Base-by-base conservation (phyloP, 1,140 invertebrate genomes). In the Metaphire vulgaris region DNA sequence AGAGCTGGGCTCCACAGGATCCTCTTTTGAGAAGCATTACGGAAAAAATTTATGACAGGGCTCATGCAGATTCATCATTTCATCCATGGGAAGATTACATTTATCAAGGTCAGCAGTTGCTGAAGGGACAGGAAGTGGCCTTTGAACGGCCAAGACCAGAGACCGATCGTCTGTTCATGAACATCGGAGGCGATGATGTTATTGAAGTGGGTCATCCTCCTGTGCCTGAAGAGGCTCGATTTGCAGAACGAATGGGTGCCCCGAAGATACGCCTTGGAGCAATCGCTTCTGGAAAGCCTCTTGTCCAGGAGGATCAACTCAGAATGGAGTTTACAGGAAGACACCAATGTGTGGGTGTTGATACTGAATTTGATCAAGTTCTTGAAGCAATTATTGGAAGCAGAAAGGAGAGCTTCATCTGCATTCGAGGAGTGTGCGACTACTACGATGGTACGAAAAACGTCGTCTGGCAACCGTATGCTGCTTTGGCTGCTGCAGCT, bases 111-210 rank as follows among this genome's bases (percentile, higher is more conserved):
- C 79, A 82, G 77, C 77, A 82, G 66, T 74, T 81, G 16, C 77
- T 87, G 33, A 68, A 78, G n/a, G 82, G 80, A 16, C 85, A 87
- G 78, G 84, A 87, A 72, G 75, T 81, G 14, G 89, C 92, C 86
- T 94, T 96, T 85, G 85, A 83, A 15, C 89, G 89, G 1, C 97
- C 97, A 0, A 89, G 91, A 66, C 84, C 89, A 1, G 91, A 92
- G 33, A 93, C 93, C 0, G 97, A 99, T 84, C 94, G 96, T 82
- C 88, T 99, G n/a, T 97, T 94, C 81, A 96, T 99, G 91, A 91
- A 92, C 78, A 93, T 98, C 77, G 96, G 96, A 28, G 93, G 95
- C 31, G 33, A 71, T 79, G 95, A 97, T 82, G 90, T 97, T 0
- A 97, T 99, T 76, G 97, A 99, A 87, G 96, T 99, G 2, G 71